Conservation (phyloP, 2,113 vertebrate genomes). For the Coregonus clupeaformis region DNA sequence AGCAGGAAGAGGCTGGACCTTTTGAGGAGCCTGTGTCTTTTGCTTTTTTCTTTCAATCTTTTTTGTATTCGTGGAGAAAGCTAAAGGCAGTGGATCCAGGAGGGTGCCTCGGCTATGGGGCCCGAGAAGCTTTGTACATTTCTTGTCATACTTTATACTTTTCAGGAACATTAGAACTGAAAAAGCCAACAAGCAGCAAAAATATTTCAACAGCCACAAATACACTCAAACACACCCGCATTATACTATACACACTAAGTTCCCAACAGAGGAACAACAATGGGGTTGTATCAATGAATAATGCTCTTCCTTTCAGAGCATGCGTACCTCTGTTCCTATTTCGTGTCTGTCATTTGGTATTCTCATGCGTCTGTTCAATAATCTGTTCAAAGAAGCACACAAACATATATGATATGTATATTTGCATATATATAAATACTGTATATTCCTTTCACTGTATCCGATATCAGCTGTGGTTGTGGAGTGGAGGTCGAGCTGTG, state of each 20-base stretch:
- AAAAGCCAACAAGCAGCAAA: conserved; percentile 45
- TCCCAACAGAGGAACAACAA: conserved; percentile 8
- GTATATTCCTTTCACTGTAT: conserved; percentile 24
- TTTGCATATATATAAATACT: conserved; percentile 15
- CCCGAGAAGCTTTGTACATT: conserved; percentile 24
- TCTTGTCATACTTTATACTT: conserved; percentile 34
- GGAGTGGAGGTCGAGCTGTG: conserved; percentile 13
- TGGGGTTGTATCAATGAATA: not conserved
- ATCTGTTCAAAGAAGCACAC: conserved; percentile 49
- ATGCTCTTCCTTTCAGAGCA: conserved; percentile 25
- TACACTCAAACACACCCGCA: conserved; percentile 17
- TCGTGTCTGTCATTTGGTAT: conserved; percentile 36
- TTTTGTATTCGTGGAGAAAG: conserved; percentile 5
- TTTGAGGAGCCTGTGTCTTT: conserved; percentile 3
- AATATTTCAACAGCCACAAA: conserved; percentile 26
- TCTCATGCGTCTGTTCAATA: conserved; percentile 37
- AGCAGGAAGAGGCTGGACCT: not conserved
- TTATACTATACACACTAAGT: not conserved
- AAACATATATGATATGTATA: conserved; percentile 28
- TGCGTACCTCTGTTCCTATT: conserved; percentile 23
- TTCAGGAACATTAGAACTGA: conserved; percentile 21
- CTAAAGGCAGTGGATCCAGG: not conserved
- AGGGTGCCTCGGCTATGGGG: conserved; percentile 13
- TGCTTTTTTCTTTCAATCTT: not conserved
- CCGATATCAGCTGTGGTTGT: conserved; percentile 25